A percentile compares a stretch with the other conserved stretches of the same genome.
Evolutionary conservation across 2,113 vertebrate genomes (phyloP).

Genomic region (Salvelinus sp.): DNA sequence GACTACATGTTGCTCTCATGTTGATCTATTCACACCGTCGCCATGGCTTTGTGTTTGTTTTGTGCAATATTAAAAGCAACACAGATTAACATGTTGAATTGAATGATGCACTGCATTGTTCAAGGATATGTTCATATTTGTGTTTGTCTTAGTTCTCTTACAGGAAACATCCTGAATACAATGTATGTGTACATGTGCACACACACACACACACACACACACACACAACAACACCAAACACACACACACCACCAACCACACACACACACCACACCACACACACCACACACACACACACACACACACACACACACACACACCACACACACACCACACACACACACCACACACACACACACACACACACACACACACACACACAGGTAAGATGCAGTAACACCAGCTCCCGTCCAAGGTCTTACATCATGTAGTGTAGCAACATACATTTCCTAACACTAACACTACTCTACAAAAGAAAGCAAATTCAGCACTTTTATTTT

Average conservation of each 20-base stretch:
- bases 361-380: not conserved
- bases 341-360: constrained; percentile 1
- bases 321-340: constrained; percentile 1
- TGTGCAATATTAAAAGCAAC: too few relatives aligned
- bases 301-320: constrained; percentile 5
- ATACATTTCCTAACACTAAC: constrained; percentile 44
- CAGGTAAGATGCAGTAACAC: not conserved
- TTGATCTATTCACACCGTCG: too few relatives aligned
- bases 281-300: not conserved
- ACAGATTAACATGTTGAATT: too few relatives aligned
- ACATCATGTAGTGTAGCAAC: constrained; percentile 41
- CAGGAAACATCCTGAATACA: not conserved
- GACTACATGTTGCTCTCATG: too few relatives aligned
- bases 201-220: constrained; percentile 2
- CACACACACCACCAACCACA: constrained; percentile 2
- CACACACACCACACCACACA: not conserved
- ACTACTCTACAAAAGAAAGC: constrained; percentile 56
- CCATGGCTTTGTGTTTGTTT: too few relatives aligned
- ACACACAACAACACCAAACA: not conserved
- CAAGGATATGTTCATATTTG: not conserved
- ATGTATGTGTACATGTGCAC: not conserved
- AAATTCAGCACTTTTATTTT: constrained; percentile 56
- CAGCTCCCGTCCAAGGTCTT: constrained; percentile 13
- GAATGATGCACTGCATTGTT: too few relatives aligned
- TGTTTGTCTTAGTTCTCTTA: not conserved